Evolutionary conservation across 1,140 invertebrate species (phyloP).

Genomic region (Stegodyphus mimosarum): DNA sequence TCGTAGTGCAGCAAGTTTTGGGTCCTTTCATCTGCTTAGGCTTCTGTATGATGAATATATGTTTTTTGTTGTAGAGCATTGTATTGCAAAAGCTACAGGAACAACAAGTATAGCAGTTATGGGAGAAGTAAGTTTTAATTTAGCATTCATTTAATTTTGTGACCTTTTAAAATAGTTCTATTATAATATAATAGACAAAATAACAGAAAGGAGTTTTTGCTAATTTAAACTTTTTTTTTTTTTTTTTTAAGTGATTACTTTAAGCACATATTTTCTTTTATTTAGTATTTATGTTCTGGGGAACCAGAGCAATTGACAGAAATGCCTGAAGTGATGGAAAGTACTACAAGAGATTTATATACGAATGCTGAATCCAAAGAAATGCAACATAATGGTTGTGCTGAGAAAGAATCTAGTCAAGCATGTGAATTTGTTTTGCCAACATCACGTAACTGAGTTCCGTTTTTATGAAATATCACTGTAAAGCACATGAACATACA

Average conservation of each 20-base stretch:
- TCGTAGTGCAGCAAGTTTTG: constrained; percentile 96
- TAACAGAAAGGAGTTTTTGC: no score
- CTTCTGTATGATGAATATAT: constrained; percentile 99
- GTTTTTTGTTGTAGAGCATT: constrained; percentile 97
- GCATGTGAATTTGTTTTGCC: background rate
- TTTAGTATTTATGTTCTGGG: constrained; percentile 46
- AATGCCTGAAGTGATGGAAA: constrained; percentile 15
- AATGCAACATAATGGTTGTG: background rate
- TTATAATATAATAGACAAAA: no score
- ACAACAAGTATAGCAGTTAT: constrained; percentile 95
- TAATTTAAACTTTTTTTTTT: background rate
- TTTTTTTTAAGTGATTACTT: background rate
- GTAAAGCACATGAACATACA: no score
- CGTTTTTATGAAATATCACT: no score
- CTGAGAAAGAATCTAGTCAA: constrained; percentile 36
- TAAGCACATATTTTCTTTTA: background rate
- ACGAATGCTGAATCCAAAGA: background rate
- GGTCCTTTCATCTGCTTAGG: constrained; percentile 97
- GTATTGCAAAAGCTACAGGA: constrained; percentile 89
- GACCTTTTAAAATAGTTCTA: background rate
- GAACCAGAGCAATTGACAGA: constrained; percentile 30
- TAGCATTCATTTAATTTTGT: background rate
- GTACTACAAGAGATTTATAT: background rate
- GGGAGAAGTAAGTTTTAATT: constrained; percentile 74
- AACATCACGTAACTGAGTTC: background rate